A percentile compares a stretch with the other conserved stretches of the same genome.
phyloP scores from a whole-genome alignment of 2,113 vertebrate genomes.

The Prionailurus bengalensis region DNA sequence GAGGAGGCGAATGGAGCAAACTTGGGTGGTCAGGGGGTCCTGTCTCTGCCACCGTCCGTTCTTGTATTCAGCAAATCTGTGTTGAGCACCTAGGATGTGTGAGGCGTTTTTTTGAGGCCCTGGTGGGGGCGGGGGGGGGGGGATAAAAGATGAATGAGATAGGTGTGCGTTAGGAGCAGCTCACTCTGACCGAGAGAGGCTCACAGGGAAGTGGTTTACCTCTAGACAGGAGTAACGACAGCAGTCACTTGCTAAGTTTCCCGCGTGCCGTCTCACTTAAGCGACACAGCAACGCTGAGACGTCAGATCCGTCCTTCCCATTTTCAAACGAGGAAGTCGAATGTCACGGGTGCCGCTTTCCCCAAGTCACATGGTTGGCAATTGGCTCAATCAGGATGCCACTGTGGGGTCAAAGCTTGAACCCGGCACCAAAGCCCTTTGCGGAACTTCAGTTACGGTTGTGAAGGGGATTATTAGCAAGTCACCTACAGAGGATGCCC shows the following conservation, averaged over 20 bases:
- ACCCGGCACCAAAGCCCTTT: not conserved
- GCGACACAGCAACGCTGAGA: not conserved
- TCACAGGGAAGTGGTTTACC: not conserved
- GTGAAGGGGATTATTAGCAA: not conserved
- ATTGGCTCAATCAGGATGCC: not conserved
- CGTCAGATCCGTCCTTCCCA: not conserved
- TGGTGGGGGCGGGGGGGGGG: too few relatives aligned
- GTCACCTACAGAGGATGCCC: accelerated
- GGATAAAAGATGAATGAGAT: not conserved
- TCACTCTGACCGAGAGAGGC: not conserved
- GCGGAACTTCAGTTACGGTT: not conserved
- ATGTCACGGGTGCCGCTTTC: not conserved
- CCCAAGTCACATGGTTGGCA: not conserved
- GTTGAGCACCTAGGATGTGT: not conserved
- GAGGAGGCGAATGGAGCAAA: not conserved
- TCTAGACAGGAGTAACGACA: not conserved
- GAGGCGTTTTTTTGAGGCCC: not conserved
- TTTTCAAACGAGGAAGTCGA: not conserved
- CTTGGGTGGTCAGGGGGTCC: not conserved
- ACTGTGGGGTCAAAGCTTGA: not conserved
- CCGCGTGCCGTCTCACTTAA: not conserved
- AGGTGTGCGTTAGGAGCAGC: not conserved
- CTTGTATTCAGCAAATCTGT: not conserved
- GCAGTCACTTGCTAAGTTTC: not conserved
- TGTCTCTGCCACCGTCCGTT: not conserved